Conservation (phyloP, 2,113 vertebrate genomes). For the Urocolius indicus region DNA sequence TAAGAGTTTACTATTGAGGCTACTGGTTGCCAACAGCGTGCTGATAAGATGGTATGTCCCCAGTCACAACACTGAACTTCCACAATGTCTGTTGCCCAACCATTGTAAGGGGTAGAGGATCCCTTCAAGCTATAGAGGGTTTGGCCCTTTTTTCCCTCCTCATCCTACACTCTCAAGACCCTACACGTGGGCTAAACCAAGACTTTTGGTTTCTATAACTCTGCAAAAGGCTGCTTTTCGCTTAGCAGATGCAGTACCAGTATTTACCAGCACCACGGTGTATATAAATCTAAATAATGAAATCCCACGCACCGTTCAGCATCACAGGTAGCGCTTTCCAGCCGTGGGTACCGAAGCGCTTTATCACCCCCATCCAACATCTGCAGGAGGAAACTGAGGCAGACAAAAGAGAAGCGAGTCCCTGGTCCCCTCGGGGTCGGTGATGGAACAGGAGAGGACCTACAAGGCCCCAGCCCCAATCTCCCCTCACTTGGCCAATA, state of each 20-base stretch:
- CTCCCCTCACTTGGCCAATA: background rate
- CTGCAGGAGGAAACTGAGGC: conserved; percentile 7
- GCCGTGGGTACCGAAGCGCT: background rate
- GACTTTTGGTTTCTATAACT: background rate
- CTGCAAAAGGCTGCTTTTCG: background rate
- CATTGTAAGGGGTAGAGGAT: background rate
- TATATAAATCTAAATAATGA: background rate
- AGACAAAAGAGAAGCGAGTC: background rate
- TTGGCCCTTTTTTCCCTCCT: background rate
- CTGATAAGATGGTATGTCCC: background rate
- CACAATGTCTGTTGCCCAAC: background rate
- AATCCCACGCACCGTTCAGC: rapidly evolving
- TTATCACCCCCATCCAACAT: rapidly evolving
- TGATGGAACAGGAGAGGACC: background rate
- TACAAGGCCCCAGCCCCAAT: background rate
- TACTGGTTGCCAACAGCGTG: background rate
- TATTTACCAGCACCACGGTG: background rate
- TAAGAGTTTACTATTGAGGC: background rate
- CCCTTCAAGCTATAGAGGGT: background rate
- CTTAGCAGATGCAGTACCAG: background rate
- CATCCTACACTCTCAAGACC: background rate
- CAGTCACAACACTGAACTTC: conserved; percentile 9
- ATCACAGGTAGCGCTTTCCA: background rate
- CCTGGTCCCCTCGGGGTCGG: rapidly evolving
- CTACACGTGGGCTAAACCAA: background rate